Percentiles rank a stretch among this genome's conserved stretches.
Evolutionary conservation across 2,888 invertebrate species (phyloP).

Genomic region (Clivina fossor): DNA sequence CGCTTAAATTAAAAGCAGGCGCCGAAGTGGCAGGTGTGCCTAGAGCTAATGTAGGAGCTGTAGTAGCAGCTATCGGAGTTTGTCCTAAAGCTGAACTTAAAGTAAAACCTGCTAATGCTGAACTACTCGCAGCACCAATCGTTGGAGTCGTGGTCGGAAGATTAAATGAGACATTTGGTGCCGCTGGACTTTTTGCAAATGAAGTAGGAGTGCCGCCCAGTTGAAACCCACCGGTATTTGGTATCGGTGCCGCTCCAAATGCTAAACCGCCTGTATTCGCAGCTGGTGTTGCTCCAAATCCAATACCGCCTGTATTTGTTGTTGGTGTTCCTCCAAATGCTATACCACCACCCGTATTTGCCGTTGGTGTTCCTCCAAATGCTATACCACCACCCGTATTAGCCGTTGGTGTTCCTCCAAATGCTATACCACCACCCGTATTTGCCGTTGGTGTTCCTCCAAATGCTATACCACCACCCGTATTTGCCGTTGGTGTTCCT

Average conservation of each 20-base stretch:
- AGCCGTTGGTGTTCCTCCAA: constrained; percentile 33
- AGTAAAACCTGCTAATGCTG: constrained; percentile 36
- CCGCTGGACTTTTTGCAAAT: constrained; percentile 7
- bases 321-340: constrained; percentile 31
- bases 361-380: constrained; percentile 42
- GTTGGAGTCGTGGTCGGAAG: constrained; percentile 14
- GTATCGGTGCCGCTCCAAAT: constrained; percentile 30
- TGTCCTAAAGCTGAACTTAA: constrained; percentile 34
- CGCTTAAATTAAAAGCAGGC: constrained; percentile 37
- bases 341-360: constrained; percentile 36
- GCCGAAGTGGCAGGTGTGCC: constrained; percentile 39
- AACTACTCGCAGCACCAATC: constrained; percentile 31
- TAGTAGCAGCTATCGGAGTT: constrained; percentile 34
- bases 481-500: constrained; percentile 33
- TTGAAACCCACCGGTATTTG: constrained; percentile 31
- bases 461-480: constrained; percentile 44
- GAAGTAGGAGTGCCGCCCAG: constrained; percentile 23
- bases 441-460: constrained; percentile 35
- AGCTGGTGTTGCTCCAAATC: constrained; percentile 43
- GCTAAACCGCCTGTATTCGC: constrained; percentile 35
- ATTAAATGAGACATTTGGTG: constrained; percentile 16
- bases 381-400: constrained; percentile 36
- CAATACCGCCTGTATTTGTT: too few relatives aligned
- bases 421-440: constrained; percentile 35
- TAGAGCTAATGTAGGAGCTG: constrained; percentile 39